phyloP scores from a whole-genome alignment of 2,888 invertebrate genomes.

The Leptopilina myrica region DNA sequence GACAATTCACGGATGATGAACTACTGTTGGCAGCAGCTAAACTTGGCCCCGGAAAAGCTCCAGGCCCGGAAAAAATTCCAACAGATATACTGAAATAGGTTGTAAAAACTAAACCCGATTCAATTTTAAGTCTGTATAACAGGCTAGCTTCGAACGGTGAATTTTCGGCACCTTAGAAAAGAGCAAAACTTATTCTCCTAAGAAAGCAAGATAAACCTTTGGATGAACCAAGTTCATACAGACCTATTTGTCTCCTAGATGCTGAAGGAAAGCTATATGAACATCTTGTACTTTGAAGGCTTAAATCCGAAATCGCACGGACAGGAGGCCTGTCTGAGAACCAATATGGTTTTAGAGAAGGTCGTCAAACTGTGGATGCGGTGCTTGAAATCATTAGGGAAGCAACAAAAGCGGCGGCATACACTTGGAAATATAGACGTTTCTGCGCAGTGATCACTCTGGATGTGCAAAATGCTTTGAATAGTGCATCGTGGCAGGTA shows the following conservation, averaged over 20 bases:
- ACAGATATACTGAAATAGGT: too few relatives aligned
- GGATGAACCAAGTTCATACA: neutral
- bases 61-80: too few relatives aligned
- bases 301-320: neutral
- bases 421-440: neutral
- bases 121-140: neutral
- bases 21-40: too few relatives aligned
- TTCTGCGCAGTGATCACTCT: neutral
- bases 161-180: neutral
- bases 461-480: neutral
- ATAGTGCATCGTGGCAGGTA: neutral
- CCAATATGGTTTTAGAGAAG: neutral
- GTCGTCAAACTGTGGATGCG: neutral
- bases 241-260: neutral
- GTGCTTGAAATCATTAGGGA: neutral
- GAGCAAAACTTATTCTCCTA: neutral
- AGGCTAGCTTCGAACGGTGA: neutral
- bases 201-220: neutral
- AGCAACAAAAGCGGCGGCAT: neutral
- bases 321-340: neutral
- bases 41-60: too few relatives aligned
- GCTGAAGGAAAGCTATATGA: conserved; percentile 1
- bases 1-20: too few relatives aligned
- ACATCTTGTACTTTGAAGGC: neutral
- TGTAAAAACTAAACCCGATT: neutral